These are phyloP conservation scores for Omphaloscelis lunosa DNA, from an alignment of 2,888 invertebrate genomes.

Conservation along the genomic window DNA sequence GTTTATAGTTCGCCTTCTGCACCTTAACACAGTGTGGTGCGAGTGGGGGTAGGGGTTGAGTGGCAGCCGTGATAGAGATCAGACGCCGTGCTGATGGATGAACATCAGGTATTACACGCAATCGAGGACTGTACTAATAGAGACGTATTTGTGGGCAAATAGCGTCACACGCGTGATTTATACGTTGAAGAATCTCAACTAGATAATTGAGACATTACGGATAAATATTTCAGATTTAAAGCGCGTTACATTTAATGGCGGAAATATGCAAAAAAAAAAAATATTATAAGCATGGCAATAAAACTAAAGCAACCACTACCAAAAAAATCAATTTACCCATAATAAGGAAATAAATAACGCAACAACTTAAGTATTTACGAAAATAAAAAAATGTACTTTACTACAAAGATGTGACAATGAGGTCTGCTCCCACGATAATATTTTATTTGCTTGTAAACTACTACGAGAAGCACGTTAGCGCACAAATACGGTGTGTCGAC, in stretches of 20 bases:
- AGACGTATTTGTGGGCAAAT: conserved; percentile 2
- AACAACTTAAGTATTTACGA: conserved; percentile 36
- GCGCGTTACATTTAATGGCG: too few relatives aligned
- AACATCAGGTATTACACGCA: conserved; percentile 27
- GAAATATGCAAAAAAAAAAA: background rate
- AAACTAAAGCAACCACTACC: background rate
- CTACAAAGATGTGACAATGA: conserved; percentile 42
- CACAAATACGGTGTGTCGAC: background rate
- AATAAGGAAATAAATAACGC: conserved; percentile 31
- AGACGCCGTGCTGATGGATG: conserved; percentile 44
- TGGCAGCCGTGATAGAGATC: conserved; percentile 29
- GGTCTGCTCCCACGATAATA: conserved; percentile 64
- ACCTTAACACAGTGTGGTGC: background rate
- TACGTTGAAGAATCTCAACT: background rate
- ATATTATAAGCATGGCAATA: background rate
- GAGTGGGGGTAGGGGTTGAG: background rate
- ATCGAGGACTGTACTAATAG: background rate
- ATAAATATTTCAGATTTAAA: background rate
- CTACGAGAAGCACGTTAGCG: conserved; percentile 2
- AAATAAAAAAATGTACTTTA: conserved; percentile 18
- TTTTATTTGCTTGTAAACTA: conserved; percentile 54
- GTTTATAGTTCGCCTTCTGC: background rate
- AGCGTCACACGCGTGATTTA: background rate
- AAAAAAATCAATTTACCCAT: conserved; percentile 3
- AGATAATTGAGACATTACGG: background rate